Base-by-base conservation (phyloP, 2,888 invertebrate genomes). In the Drosophila meridionalis region DNA sequence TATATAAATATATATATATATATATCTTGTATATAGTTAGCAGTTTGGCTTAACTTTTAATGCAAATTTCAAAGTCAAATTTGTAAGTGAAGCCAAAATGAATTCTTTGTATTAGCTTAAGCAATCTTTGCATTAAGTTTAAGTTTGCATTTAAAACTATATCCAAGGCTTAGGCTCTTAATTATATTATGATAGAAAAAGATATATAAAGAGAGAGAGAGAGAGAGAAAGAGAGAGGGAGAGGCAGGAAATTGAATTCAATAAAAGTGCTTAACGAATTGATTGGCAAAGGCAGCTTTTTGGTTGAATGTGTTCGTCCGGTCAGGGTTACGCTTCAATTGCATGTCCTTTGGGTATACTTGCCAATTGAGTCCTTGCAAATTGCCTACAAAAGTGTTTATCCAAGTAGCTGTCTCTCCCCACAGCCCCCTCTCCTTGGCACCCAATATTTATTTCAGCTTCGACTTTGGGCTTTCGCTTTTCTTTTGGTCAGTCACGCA, bases 401-500 rank as follows among this genome's bases (percentile, higher is more conserved):
- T 63, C 34, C 73, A 73, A 20, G 59, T 11, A 38, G 45, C 32
- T 20, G 4, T 3, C 42, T 9, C 38, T 7, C 12, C 14, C 30
- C 42, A 20, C 26, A 9, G 11, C 14, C 7, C 42, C n/a, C 36
- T 4, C 11, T 14, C 3, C 4, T 1, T 0, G n/a, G 0, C 36
- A 14, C 42, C 26, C 26, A 26, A 60, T 61, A 55, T 47, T 62
- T 76, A 52, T 74, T 75, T 63, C 45, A 53, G 62, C 28, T 62
- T 67, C 76, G 76, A 74, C 56, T 70, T 77, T 66, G 57, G 45
- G 68, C 65, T 75, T 69, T 72, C 71, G 69, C 66, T 63, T 69
- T 73, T 42, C 60, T 71, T 89, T 83, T 76, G 73, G 81, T 87
- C 84, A 84, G 87, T 87, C 84, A 85, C 84, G 84, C 84, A 85